phyloP scores from a whole-genome alignment of 2,888 invertebrate species.

The Aleiodes testaceus region DNA sequence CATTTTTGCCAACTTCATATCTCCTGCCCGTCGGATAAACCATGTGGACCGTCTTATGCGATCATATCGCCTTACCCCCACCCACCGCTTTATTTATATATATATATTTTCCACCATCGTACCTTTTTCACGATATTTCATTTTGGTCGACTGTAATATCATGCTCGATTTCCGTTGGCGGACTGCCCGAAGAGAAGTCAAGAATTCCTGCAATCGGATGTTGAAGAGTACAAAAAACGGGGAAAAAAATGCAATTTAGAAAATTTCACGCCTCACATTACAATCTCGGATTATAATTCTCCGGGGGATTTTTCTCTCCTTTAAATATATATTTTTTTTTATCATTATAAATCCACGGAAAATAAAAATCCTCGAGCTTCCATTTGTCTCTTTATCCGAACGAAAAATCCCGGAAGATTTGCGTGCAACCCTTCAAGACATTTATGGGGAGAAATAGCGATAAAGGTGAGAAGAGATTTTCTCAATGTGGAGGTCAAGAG shows the following conservation, averaged over 20 bases:
- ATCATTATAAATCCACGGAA: not conserved
- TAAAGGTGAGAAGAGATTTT: slow-evolving; percentile 26
- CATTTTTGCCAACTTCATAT: slow-evolving; percentile 33
- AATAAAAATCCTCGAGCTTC: not conserved
- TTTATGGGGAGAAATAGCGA: slow-evolving; percentile 13
- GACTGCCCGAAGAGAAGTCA: slow-evolving; percentile 17
- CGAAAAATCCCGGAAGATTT: slow-evolving; percentile 22
- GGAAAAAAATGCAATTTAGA: slow-evolving; percentile 8
- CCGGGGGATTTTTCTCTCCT: not conserved
- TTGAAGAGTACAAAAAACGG: not conserved
- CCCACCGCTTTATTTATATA: not conserved
- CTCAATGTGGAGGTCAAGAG: slow-evolving; percentile 28
- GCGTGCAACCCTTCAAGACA: slow-evolving; percentile 23
- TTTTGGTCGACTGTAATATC: slow-evolving; percentile 25
- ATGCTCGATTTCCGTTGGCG: slow-evolving; percentile 25
- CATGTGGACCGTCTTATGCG: slow-evolving; percentile 25
- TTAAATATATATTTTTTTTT: not conserved
- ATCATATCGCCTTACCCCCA: slow-evolving; percentile 11
- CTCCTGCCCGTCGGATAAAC: slow-evolving; percentile 32
- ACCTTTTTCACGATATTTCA: slow-evolving; percentile 21
- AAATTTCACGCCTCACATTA: slow-evolving; percentile 13
- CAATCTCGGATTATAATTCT: not conserved
- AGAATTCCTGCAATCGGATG: slow-evolving; percentile 14
- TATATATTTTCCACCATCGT: slow-evolving; percentile 3
- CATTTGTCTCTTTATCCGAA: slow-evolving; percentile 14